Conservation (phyloP, 2,888 invertebrate species). For the Congeria kusceri region DNA sequence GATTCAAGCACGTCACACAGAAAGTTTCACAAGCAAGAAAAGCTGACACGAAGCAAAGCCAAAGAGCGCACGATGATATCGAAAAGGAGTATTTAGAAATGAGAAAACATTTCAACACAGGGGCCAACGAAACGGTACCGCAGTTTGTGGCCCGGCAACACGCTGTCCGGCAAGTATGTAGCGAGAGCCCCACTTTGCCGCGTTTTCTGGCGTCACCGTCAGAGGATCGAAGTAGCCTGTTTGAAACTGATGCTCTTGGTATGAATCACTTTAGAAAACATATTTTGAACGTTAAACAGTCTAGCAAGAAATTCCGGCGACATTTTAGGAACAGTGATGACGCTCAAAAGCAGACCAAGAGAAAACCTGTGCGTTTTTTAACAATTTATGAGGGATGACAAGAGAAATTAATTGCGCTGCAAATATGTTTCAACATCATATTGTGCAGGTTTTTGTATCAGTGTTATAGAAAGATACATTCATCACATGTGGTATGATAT, state of each 20-base stretch:
- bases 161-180: background rate
- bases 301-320: conserved; percentile 28
- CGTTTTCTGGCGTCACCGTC: conserved; percentile 4
- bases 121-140: background rate
- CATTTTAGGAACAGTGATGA: background rate
- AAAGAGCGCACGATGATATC: conserved; percentile 28
- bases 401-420: background rate
- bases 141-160: too few relatives aligned
- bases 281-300: conserved; percentile 44
- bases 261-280: conserved; percentile 57
- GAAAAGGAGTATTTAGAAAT: conserved; percentile 51
- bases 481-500: too few relatives aligned
- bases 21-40: background rate
- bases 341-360: background rate
- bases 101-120: conserved; percentile 24
- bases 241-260: conserved; percentile 47
- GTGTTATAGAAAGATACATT: too few relatives aligned
- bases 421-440: too few relatives aligned
- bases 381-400: conserved; percentile 42
- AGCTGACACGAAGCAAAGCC: background rate
- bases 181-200: conserved; percentile 1
- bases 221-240: conserved; percentile 12
- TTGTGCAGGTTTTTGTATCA: too few relatives aligned
- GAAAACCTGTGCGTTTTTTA: conserved; percentile 26
- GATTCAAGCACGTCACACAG: conserved; percentile 16